phyloP scores from a whole-genome alignment of 2,797 vertebrate genomes.

The Sebastes umbrosus region DNA sequence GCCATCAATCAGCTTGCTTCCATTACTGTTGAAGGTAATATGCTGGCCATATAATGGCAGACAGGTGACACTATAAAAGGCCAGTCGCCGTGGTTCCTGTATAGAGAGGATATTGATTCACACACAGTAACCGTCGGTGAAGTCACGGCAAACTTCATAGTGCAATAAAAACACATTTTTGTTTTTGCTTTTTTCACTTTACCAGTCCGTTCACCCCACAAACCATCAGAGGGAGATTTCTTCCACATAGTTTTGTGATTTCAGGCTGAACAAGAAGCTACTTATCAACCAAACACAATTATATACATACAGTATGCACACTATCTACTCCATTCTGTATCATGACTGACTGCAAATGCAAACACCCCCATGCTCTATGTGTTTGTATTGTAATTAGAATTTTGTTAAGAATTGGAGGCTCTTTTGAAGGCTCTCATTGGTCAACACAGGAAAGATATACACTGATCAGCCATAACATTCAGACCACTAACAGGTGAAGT shows the following conservation, averaged over 20 bases:
- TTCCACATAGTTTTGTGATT: background rate
- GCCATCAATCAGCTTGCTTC: background rate
- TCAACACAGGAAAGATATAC: background rate
- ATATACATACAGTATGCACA: background rate
- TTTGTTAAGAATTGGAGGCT: background rate
- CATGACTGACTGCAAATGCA: background rate
- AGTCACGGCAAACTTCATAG: background rate
- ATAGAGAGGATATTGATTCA: background rate
- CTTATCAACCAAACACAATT: background rate
- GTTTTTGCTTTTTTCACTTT: background rate
- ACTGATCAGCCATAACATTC: too few species aligned
- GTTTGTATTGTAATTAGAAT: background rate
- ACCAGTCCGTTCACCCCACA: background rate
- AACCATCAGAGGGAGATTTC: background rate
- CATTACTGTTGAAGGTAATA: background rate
- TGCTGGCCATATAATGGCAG: background rate
- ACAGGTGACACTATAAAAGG: background rate
- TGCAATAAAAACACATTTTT: constrained; percentile 22
- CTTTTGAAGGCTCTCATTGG: background rate
- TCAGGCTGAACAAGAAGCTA: background rate
- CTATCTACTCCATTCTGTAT: background rate
- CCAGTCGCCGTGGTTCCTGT: background rate
- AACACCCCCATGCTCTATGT: background rate
- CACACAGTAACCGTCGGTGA: background rate
- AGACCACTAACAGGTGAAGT: too few species aligned